Evolutionary conservation across 2,888 invertebrate species (phyloP), one percentile per base, ranked within the genome.

Genomic region (Eurytoma adleriae): DNA sequence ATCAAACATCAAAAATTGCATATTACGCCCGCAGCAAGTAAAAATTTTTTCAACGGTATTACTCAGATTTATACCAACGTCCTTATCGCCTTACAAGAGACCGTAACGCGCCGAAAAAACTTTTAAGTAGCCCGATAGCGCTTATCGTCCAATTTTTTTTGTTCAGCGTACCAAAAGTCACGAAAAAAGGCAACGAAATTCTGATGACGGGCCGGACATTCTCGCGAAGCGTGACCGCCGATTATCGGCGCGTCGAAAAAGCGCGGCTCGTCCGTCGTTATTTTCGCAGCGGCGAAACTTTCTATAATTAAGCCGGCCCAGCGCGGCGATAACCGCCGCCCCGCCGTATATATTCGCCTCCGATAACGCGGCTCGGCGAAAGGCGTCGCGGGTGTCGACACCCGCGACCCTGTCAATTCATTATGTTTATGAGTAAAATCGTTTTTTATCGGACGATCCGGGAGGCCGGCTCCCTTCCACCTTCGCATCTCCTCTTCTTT

Each of bases 331-430:
- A 76, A 86, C 83, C 83, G 83, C 82, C 77, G 83, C 84, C 83
- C 82, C 80, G 79, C 71, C 83, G 85, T 54, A 83, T 87, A 89
- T 88, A 87, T 86, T n/a, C n/a, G n/a, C n/a, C 84, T 74, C 79
- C 84, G 52, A 62, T 56, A 74, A 64, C 54, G 70, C 67, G 68
- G 3, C 40, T 40, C 40, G 40, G 40, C 40, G 18, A 56, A 12
- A 10, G 52, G 14, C 54, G 13, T 10, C 14, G 18, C 5, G 13
- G 27, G 27, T 30, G 40, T 40, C 40, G 40, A 48, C 61, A 59
- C 24, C 56, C 54, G 69, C 40, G 40, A 40, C 40, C 40, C 40
- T 40, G 40, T 4, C 40, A 40, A 40, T 5, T 40, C 7, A 40
- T 40, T 40, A 40, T 40, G 40, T 40, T 40, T n/a, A 50, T 57